phyloP scores from a whole-genome alignment of 2,888 invertebrate species.

The Cecidostiba fungosa region DNA sequence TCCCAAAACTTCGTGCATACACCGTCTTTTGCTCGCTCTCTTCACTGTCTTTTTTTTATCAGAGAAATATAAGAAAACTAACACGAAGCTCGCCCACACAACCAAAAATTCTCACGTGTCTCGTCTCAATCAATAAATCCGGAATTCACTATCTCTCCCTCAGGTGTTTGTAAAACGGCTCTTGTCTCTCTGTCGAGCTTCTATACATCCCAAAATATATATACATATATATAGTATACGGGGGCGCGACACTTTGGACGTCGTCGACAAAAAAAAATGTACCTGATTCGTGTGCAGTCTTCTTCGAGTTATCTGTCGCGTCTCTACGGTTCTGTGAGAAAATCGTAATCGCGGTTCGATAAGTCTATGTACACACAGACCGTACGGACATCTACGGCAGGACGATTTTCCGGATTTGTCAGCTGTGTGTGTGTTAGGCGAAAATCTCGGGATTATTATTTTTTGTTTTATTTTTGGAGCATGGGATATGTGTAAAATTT shows the following conservation, averaged over 20 bases:
- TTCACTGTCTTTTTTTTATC: conserved; percentile 1
- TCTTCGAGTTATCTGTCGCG: conserved; percentile 32
- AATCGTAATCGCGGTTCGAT: conserved; percentile 40
- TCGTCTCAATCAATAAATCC: conserved; percentile 57
- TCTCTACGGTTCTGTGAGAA: conserved; percentile 37
- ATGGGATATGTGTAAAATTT: too few relatives aligned
- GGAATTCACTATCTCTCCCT: conserved; percentile 33
- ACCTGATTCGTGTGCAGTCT: conserved; percentile 34
- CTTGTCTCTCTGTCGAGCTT: neutral
- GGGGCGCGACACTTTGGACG: conserved; percentile 16
- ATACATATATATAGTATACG: neutral
- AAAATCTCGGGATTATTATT: neutral
- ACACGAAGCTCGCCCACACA: conserved; percentile 17
- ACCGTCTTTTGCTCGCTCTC: neutral
- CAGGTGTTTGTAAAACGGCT: conserved; percentile 54
- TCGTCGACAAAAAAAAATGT: conserved; percentile 24
- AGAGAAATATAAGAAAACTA: conserved; percentile 26
- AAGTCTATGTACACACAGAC: conserved; percentile 1
- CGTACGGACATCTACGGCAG: neutral
- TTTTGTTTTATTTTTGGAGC: neutral
- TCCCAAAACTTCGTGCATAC: conserved; percentile 21
- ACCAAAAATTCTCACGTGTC: conserved; percentile 30
- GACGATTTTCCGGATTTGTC: too few relatives aligned
- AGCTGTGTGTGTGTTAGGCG: neutral
- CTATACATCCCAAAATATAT: neutral